phyloP scores from a whole-genome alignment of 2,888 invertebrate genomes.

The Patella caerulea region DNA sequence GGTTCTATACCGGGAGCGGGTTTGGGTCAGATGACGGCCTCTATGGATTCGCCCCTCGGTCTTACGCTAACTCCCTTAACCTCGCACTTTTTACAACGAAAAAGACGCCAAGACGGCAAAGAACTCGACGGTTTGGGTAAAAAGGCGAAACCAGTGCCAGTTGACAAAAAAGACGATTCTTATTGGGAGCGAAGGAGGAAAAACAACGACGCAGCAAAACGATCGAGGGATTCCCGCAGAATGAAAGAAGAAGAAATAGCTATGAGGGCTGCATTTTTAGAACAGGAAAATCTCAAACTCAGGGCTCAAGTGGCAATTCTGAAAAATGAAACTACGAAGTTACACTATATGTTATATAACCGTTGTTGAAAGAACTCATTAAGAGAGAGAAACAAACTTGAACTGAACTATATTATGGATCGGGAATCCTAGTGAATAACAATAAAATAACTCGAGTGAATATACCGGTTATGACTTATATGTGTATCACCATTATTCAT shows the following conservation, averaged over 20 bases:
- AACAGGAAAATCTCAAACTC: slow-evolving; percentile 63
- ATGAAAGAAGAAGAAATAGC: slow-evolving; percentile 64
- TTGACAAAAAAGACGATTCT: slow-evolving; percentile 58
- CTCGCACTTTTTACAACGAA: slow-evolving; percentile 59
- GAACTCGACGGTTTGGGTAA: slow-evolving; percentile 34
- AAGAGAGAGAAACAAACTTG: no score
- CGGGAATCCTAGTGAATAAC: no score
- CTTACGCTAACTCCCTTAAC: slow-evolving; percentile 58
- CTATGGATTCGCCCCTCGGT: slow-evolving; percentile 30
- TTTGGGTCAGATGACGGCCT: background rate
- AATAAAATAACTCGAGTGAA: no score
- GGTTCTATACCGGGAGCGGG: slow-evolving; percentile 28
- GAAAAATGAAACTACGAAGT: slow-evolving; percentile 62
- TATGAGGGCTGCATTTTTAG: slow-evolving; percentile 59
- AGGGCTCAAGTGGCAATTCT: slow-evolving; percentile 61
- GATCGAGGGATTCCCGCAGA: slow-evolving; percentile 57
- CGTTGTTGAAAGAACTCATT: slow-evolving; percentile 20
- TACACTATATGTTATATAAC: slow-evolving; percentile 64
- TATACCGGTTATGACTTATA: no score
- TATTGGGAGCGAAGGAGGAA: slow-evolving; percentile 63
- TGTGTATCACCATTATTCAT: no score
- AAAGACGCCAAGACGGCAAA: slow-evolving; percentile 55
- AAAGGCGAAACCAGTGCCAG: slow-evolving; percentile 53
- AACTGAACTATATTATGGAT: no score
- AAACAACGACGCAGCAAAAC: slow-evolving; percentile 64